A percentile compares a stretch with the other conserved stretches of the same genome.
Conservation (phyloP, 2,888 invertebrate species). For the Orchesella flavescens region DNA sequence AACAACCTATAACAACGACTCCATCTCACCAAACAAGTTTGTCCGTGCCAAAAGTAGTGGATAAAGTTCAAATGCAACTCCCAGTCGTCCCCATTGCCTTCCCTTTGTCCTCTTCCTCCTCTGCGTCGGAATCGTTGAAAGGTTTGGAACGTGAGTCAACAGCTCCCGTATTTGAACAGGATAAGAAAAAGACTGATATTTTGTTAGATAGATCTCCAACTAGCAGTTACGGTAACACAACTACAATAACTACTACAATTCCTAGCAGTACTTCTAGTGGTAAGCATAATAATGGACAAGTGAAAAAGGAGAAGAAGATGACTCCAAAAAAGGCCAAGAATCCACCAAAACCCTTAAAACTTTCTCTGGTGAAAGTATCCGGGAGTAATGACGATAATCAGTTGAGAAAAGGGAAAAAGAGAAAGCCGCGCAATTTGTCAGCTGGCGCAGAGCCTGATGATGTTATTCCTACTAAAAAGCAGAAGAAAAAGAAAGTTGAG, state of each 20-base stretch:
- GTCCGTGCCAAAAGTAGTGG: conserved; percentile 30
- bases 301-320: conserved; percentile 26
- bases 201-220: conserved; percentile 49
- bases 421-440: conserved; percentile 3
- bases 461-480: not conserved
- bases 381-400: conserved; percentile 20
- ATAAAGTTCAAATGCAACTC: not conserved
- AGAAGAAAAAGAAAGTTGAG: conserved; percentile 5
- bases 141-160: no score
- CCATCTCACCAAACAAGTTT: conserved; percentile 7
- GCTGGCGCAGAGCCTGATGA: not conserved
- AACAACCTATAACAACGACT: no score
- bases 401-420: conserved; percentile 23
- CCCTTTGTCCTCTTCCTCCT: not conserved
- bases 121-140: no score
- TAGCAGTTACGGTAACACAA: not conserved
- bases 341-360: not conserved
- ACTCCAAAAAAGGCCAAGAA: not conserved
- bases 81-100: not conserved
- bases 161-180: conserved; percentile 38
- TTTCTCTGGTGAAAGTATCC: conserved; percentile 15
- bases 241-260: no score
- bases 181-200: conserved; percentile 56
- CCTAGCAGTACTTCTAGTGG: conserved; percentile 13
- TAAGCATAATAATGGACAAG: conserved; percentile 23